These are phyloP conservation scores for Fragariocoptes setiger DNA, from an alignment of 1,140 invertebrate species.

Conservation along the genomic window DNA sequence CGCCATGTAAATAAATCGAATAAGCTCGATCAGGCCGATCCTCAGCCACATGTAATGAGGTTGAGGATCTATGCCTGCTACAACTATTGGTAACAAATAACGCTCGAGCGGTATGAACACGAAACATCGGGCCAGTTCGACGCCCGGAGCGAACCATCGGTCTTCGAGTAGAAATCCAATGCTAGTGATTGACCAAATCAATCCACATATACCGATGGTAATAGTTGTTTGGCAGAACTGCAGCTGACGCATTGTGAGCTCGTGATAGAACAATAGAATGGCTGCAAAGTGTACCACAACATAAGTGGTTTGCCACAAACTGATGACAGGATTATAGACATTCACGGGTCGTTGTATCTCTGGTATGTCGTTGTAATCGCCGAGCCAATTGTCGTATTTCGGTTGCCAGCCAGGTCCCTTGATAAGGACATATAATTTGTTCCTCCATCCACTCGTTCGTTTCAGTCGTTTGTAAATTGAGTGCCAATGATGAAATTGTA, in stretches of 20 bases:
- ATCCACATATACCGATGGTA: slow-evolving; percentile 1
- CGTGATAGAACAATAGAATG: slow-evolving; percentile 8
- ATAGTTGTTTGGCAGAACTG: slow-evolving; percentile 4
- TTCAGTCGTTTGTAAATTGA: slow-evolving; percentile 26
- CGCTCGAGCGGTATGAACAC: slow-evolving; percentile 7
- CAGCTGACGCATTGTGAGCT: slow-evolving; percentile 5
- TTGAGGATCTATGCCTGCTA: background rate
- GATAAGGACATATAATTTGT: slow-evolving; percentile 35
- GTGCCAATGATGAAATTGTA: slow-evolving; percentile 35
- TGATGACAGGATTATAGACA: slow-evolving; percentile 7
- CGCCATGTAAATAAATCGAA: too few species aligned
- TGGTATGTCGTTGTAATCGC: slow-evolving; percentile 36
- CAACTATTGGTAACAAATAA: slow-evolving; percentile 2
- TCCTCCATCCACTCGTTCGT: slow-evolving; percentile 17
- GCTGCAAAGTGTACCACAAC: slow-evolving; percentile 8
- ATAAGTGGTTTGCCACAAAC: slow-evolving; percentile 7
- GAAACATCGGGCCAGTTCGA: slow-evolving; percentile 9
- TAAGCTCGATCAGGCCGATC: too few species aligned
- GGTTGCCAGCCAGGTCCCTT: slow-evolving; percentile 65
- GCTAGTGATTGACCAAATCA: slow-evolving; percentile 6
- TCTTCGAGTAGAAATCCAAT: slow-evolving; percentile 8
- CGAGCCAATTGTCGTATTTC: slow-evolving; percentile 39
- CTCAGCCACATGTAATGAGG: too few species aligned
- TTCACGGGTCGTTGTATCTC: slow-evolving; percentile 24
- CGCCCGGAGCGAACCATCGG: slow-evolving; percentile 2